phyloP scores from a whole-genome alignment of 2,113 vertebrate species.

The Bagarius yarrelli region DNA sequence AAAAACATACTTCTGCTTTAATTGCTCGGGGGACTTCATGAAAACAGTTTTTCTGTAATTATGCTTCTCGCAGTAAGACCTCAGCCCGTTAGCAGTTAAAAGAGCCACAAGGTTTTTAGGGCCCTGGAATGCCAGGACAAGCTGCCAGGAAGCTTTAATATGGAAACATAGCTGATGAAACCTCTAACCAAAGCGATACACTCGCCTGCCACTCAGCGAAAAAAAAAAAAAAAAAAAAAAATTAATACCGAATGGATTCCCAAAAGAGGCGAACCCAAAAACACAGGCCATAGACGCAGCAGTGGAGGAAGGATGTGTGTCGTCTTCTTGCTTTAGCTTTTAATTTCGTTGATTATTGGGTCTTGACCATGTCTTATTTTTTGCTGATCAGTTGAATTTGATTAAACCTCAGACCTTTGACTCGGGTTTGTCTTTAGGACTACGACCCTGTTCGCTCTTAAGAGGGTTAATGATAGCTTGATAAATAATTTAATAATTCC shows the following conservation, averaged over 20 bases:
- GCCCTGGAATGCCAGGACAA: conserved; percentile 61
- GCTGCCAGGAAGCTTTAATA: conserved; percentile 69
- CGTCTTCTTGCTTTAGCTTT: too few species aligned
- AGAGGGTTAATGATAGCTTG: not conserved
- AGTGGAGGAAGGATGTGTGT: conserved; percentile 27
- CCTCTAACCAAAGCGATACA: conserved; percentile 31
- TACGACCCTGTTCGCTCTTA: not conserved
- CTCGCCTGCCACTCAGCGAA: conserved; percentile 11
- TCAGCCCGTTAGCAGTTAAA: conserved; percentile 66
- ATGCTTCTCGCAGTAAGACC: conserved; percentile 60
- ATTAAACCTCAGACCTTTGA: not conserved
- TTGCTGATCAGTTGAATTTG: not conserved
- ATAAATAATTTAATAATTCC: not conserved
- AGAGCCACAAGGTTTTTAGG: conserved; percentile 67
- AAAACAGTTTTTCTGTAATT: conserved; percentile 69
- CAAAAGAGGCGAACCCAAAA: conserved; percentile 33
- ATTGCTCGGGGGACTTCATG: conserved; percentile 66
- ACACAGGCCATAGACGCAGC: not conserved
- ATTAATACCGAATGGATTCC: conserved; percentile 1
- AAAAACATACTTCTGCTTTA: conserved; percentile 58
- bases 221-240: not conserved
- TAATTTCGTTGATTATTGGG: too few species aligned
- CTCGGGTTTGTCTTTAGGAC: not conserved
- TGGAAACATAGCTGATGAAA: conserved; percentile 63
- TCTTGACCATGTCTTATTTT: not conserved